These are phyloP conservation scores for Coelopa pilipes DNA, from an alignment of 2,888 invertebrate genomes.

Conservation along the genomic window DNA sequence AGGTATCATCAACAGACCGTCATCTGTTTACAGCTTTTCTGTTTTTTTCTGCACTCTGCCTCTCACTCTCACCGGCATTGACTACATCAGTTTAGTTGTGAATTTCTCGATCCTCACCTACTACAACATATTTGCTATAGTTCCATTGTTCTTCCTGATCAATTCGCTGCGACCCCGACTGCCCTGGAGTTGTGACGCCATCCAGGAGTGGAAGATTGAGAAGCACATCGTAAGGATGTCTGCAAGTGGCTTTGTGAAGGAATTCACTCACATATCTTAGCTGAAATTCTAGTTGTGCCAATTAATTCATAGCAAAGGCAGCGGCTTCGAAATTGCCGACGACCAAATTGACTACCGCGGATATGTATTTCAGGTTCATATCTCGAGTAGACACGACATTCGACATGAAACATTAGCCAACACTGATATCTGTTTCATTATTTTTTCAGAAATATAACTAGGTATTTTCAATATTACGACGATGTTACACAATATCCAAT, in stretches of 20 bases:
- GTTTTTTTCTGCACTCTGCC: background rate
- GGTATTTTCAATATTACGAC: background rate
- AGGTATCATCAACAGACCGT: constrained; percentile 69
- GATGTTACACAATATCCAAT: background rate
- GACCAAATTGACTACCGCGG: background rate
- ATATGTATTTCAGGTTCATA: no score
- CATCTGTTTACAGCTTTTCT: background rate
- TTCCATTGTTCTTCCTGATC: constrained; percentile 82
- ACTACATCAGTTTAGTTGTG: constrained; percentile 81
- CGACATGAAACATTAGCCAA: background rate
- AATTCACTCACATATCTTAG: background rate
- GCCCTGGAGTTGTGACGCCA: constrained; percentile 83
- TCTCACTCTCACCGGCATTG: constrained; percentile 75
- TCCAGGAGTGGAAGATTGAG: constrained; percentile 42
- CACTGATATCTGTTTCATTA: background rate
- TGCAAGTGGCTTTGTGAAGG: background rate
- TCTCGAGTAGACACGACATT: background rate
- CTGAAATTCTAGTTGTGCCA: background rate
- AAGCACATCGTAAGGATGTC: background rate
- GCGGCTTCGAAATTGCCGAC: background rate
- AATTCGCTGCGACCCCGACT: constrained; percentile 75
- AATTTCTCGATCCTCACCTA: constrained; percentile 83
- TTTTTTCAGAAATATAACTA: background rate
- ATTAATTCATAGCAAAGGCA: background rate
- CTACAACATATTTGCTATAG: constrained; percentile 84